These are phyloP conservation scores for Rhimphoctona megacephalus DNA, from an alignment of 2,888 invertebrate species.

Conservation along the genomic window DNA sequence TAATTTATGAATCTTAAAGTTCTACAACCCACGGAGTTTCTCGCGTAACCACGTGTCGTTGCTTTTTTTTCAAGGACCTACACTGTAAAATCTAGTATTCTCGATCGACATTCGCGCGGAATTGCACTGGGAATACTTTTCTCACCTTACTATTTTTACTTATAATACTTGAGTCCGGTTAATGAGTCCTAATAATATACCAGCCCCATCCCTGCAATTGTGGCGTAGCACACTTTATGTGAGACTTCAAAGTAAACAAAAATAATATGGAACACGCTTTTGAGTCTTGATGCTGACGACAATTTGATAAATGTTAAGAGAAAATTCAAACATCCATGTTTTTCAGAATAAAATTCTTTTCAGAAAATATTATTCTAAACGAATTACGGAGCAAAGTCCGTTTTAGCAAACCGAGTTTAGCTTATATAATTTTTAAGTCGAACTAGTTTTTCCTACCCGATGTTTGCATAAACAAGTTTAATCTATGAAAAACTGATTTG, in stretches of 20 bases:
- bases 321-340: neutral
- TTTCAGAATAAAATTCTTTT: neutral
- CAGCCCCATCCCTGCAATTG: neutral
- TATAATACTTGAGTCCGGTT: neutral
- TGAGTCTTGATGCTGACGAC: neutral
- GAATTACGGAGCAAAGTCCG: neutral
- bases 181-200: neutral
- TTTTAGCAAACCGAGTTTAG: neutral
- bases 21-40: neutral
- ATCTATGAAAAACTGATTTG: neutral
- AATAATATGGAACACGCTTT: neutral
- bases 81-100: neutral
- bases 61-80: neutral
- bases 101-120: conserved; percentile 2
- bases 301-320: neutral
- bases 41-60: neutral
- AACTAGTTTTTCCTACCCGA: neutral
- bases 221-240: neutral
- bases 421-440: neutral
- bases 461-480: neutral
- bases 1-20: neutral
- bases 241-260: neutral
- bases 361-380: too few species aligned
- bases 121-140: conserved; percentile 38
- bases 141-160: neutral